Evolutionary conservation across 2,113 vertebrate species (phyloP).

Genomic region (Pipra filicauda): DNA sequence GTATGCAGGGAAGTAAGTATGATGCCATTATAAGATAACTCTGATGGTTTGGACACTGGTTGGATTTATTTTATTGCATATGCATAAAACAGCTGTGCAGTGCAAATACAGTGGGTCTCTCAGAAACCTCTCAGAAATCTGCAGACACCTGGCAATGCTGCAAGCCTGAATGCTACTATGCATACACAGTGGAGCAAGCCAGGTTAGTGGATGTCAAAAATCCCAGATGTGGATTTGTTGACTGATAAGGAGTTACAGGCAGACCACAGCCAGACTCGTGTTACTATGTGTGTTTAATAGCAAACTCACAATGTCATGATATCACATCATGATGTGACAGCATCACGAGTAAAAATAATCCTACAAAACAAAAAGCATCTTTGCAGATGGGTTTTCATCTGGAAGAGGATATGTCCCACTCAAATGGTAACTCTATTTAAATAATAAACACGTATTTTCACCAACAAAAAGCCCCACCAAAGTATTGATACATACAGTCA

Average conservation of each 20-base stretch:
- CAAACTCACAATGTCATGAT: not conserved
- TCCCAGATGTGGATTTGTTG: not conserved
- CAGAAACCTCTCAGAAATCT: not conserved
- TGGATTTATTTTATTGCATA: not conserved
- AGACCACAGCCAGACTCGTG: not conserved
- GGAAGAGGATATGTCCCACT: not conserved
- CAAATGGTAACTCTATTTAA: not conserved
- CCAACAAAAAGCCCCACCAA: not conserved
- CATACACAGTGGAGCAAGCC: not conserved
- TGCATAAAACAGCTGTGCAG: not conserved
- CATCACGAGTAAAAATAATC: not conserved
- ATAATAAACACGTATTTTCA: not conserved
- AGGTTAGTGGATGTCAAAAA: not conserved
- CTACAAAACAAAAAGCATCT: not conserved
- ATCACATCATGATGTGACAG: not conserved
- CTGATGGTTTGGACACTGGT: not conserved
- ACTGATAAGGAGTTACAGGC: not conserved
- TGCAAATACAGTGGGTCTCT: not conserved
- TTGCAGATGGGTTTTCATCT: not conserved
- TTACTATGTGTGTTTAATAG: rapidly evolving
- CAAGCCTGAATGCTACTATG: not conserved
- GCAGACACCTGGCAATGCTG: not conserved
- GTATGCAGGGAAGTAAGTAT: not conserved
- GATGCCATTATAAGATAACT: not conserved
- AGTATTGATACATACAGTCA: not conserved